These are phyloP conservation scores for Sminthopsis crassicaudata DNA, from an alignment of 2,113 vertebrate species.

Conservation along the genomic window DNA sequence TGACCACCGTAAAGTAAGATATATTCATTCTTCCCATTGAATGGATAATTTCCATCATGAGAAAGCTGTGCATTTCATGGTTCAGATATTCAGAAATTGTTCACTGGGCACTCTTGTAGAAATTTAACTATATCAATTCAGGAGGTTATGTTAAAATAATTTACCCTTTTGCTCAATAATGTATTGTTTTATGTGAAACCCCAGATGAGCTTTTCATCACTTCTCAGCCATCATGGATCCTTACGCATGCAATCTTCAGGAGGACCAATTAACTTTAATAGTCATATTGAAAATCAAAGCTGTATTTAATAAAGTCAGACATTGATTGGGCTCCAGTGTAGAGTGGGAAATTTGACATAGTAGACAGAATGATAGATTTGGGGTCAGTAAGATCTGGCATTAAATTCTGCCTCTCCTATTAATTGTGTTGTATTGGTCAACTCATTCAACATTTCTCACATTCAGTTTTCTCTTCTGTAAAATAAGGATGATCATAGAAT, in stretches of 20 bases:
- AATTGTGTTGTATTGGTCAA: background rate
- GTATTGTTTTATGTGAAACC: background rate
- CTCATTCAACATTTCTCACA: background rate
- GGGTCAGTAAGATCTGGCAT: background rate
- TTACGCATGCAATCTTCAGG: background rate
- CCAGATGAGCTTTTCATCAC: background rate
- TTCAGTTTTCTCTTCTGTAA: background rate
- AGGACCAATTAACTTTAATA: background rate
- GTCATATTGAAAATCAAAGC: background rate
- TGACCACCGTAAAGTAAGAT: background rate
- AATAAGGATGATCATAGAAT: background rate
- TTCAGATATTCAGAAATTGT: conserved; percentile 47
- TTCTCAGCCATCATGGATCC: background rate
- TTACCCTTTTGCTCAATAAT: background rate
- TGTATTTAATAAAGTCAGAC: conserved; percentile 10
- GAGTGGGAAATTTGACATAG: background rate
- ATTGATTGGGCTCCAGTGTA: background rate
- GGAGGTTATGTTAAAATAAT: background rate
- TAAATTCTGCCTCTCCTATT: background rate
- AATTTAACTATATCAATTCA: background rate
- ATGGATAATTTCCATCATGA: conserved; percentile 67
- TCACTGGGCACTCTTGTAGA: conserved; percentile 14
- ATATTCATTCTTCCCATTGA: conserved; percentile 57
- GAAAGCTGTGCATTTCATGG: conserved; percentile 80
- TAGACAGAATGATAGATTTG: background rate